A percentile compares a stretch with the other conserved stretches of the same genome.
Evolutionary conservation across 1,140 invertebrate species (phyloP).

Genomic region (Cherax quadricarinatus): DNA sequence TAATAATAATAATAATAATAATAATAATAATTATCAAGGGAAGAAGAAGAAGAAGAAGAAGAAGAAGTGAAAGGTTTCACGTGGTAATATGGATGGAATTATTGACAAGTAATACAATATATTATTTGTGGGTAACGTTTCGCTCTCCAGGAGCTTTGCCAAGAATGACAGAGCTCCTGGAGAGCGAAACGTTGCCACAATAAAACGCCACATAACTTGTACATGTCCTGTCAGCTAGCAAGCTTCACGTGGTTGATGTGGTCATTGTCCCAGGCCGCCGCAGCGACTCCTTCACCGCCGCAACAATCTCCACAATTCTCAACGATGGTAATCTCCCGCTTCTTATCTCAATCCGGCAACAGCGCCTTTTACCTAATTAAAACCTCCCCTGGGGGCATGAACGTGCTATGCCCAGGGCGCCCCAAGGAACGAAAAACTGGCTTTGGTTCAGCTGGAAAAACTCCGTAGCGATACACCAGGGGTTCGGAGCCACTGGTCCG

Average conservation of each 20-base stretch:
- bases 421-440: not conserved
- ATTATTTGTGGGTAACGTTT: too few relatives aligned
- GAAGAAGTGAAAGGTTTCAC: too few relatives aligned
- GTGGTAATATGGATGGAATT: too few relatives aligned
- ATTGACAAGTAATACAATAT: too few relatives aligned
- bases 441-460: not conserved
- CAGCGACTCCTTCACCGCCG: not conserved
- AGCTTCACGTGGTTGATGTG: not conserved
- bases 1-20: too few relatives aligned
- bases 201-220: too few relatives aligned
- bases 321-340: not conserved
- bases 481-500: not conserved
- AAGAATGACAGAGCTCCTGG: too few relatives aligned
- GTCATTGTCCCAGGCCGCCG: not conserved
- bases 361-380: constrained; percentile 41
- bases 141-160: too few relatives aligned
- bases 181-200: too few relatives aligned
- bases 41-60: too few relatives aligned
- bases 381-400: constrained; percentile 6
- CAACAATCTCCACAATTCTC: not conserved
- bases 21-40: too few relatives aligned
- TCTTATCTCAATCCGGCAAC: constrained; percentile 40
- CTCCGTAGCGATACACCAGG: not conserved
- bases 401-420: not conserved
- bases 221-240: not conserved